phyloP scores from a whole-genome alignment of 2,888 invertebrate species.

The Zelleria hepariella region DNA sequence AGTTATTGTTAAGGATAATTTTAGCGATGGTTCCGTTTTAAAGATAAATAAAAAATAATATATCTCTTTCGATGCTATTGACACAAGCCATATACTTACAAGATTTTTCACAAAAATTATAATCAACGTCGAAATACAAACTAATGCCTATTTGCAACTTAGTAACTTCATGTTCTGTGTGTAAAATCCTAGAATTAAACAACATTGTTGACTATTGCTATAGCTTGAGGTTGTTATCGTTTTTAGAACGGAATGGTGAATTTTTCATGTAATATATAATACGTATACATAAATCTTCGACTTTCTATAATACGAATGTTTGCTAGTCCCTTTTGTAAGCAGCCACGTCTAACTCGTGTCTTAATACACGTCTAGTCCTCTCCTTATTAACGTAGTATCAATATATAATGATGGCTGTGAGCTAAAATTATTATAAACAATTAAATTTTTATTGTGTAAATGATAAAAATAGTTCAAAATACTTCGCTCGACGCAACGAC shows the following conservation, averaged over 20 bases:
- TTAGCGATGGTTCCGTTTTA: background rate
- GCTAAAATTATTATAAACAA: conserved; percentile 65
- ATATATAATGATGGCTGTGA: conserved; percentile 73
- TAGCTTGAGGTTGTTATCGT: conserved; percentile 72
- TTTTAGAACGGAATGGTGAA: conserved; percentile 67
- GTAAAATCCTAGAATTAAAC: conserved; percentile 61
- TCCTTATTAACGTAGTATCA: conserved; percentile 70
- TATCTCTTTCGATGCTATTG: background rate
- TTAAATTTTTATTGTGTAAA: conserved; percentile 69
- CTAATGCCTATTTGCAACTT: conserved; percentile 36
- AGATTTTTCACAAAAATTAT: too few relatives aligned
- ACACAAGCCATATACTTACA: conserved; percentile 1
- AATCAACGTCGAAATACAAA: conserved; percentile 3
- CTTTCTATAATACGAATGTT: conserved; percentile 51
- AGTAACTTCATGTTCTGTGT: conserved; percentile 58
- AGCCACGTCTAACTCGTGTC: conserved; percentile 53
- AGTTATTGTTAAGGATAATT: background rate
- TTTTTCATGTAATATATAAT: conserved; percentile 65
- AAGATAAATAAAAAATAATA: too few relatives aligned
- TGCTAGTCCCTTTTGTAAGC: conserved; percentile 68
- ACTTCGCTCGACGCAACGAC: conserved; percentile 43
- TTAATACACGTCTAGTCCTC: conserved; percentile 63
- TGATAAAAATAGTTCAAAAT: conserved; percentile 44
- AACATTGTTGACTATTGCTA: conserved; percentile 73
- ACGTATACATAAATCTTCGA: conserved; percentile 7